Evolutionary conservation across 1,140 invertebrate genomes (phyloP), one percentile per base, ranked within the genome.

Genomic region (Elymnias hypermnestra): DNA sequence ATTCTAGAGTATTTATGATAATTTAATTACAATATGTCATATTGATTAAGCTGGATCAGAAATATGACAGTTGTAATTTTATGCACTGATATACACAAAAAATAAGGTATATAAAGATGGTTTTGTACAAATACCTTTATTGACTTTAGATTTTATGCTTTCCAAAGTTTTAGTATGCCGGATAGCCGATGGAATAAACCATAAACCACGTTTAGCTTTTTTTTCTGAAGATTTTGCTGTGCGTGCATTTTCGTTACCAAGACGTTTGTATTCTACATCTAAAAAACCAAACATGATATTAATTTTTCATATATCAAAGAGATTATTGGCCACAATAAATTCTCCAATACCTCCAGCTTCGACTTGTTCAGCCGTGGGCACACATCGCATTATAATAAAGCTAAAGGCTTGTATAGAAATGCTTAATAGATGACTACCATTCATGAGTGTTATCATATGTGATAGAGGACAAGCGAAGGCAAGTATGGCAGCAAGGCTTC

Each of bases 381-480:
- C 73, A 45, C 83, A 85, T 21, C 79, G 62, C 69, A 87, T 76
- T 14, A 87, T 67, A 8, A 79, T 82, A 22, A 82, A 82, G 39
- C 81, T 74, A 6, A 77, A 78, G 2, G 84, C 75, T 53, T 87
- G 78, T 35, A 87, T 74, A 2, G 71, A 60, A 51, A 86, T 83
- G 6, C 82, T 74, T 14, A 87, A 55, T 40, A 87, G 62, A 52
- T 87, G 86, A 37, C 86, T 86, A 2, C 77, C 86, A 36, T 86
- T 85, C 70, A 86, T 85, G 28, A 87, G 47, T 9, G 83, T 87
- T 52, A 87, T 85, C 76, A 87, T 81, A 43, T 87, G 86, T 2
- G 81, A 73, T 49, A 92, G 51, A 0, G 90, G 91, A 64, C 90
- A 91, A 7, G 90, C 90, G 58, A 91, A 91, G 1, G 91, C 90